Evolutionary conservation across 2,797 vertebrate species (phyloP).

Genomic region (Ciconia nigra): DNA sequence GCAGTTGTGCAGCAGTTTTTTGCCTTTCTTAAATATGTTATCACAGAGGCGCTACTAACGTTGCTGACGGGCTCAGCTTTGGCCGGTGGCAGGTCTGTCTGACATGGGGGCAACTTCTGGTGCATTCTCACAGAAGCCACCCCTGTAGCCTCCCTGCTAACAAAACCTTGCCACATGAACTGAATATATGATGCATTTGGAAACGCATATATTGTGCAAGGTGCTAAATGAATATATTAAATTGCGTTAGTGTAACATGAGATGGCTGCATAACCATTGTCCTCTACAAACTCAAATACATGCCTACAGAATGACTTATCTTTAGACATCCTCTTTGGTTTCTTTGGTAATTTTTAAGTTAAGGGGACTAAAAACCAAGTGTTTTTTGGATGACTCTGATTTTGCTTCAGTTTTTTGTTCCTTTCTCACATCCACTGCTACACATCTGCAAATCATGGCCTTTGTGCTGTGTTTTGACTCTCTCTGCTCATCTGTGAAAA

Average conservation of each 20-base stretch:
- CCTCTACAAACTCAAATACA: background rate
- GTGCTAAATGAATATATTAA: background rate
- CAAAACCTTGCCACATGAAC: background rate
- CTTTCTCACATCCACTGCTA: background rate
- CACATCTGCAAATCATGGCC: background rate
- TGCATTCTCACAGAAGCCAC: background rate
- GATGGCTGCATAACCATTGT: background rate
- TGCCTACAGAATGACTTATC: background rate
- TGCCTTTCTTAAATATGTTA: background rate
- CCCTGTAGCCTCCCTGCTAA: background rate
- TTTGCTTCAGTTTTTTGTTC: background rate
- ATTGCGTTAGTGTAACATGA: background rate
- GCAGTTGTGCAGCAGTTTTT: background rate
- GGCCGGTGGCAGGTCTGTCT: rapidly evolving
- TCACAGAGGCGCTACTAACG: background rate
- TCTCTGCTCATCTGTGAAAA: background rate
- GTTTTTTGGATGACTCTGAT: background rate
- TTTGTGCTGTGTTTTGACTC: background rate
- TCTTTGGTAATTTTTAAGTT: background rate
- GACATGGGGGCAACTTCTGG: background rate
- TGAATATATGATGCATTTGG: background rate
- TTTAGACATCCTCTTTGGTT: background rate
- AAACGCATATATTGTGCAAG: background rate
- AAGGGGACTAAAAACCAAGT: background rate
- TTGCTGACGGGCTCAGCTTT: background rate